Percentiles rank a stretch among this genome's conserved stretches.
phyloP scores from a whole-genome alignment of 2,888 invertebrate genomes.

The Tinea semifulvella region DNA sequence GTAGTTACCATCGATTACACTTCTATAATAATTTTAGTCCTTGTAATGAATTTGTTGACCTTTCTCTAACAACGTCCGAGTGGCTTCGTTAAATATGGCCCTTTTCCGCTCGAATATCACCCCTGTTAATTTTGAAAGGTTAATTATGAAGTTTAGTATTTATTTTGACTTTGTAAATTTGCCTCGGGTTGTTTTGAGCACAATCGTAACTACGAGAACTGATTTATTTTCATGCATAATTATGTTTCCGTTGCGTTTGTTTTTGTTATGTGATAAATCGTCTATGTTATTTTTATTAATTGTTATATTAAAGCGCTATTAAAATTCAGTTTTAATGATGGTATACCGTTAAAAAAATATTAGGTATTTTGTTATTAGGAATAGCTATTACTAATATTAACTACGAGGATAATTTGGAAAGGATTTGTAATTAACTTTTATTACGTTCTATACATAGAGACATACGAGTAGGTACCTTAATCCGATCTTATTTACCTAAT shows the following conservation, averaged over 20 bases:
- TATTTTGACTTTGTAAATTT: conserved; percentile 11
- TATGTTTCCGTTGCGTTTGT: not conserved
- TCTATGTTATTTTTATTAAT: not conserved
- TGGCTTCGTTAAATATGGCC: not conserved
- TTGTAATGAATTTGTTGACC: conserved; percentile 9
- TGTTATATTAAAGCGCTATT: no score
- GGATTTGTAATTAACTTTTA: no score
- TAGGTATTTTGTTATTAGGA: no score
- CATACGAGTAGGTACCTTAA: no score
- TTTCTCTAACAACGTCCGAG: not conserved
- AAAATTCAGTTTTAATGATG: no score
- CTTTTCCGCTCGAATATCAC: conserved; percentile 5
- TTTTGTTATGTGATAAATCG: not conserved
- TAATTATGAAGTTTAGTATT: conserved; percentile 13
- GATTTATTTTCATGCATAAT: conserved; percentile 9
- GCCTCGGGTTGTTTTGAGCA: not conserved
- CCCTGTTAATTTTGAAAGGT: conserved; percentile 3
- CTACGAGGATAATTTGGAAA: no score
- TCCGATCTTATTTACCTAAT: no score
- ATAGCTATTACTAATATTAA: no score
- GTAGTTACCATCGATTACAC: not conserved
- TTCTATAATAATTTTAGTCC: conserved; percentile 3
- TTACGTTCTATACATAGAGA: no score
- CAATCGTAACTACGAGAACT: not conserved
- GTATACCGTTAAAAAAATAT: no score